Conservation (phyloP, 1,140 invertebrate genomes). For the Cecropterus lyciades region DNA sequence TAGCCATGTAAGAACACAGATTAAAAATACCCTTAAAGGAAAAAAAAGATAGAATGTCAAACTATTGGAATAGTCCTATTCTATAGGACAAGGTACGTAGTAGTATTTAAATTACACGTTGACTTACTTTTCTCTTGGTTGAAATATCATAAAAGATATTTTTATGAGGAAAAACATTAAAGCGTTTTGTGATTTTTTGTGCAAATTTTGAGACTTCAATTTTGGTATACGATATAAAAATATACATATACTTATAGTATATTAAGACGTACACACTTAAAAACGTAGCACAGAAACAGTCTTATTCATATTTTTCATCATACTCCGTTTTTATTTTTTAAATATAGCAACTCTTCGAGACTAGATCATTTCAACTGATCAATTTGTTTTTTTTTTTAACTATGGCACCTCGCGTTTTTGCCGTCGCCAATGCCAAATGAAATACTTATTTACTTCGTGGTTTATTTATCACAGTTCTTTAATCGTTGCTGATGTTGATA, state of each 20-base stretch:
- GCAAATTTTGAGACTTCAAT: conserved; percentile 6
- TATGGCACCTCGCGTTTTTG: not conserved
- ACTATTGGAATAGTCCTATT: too few relatives aligned
- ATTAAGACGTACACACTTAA: conserved; percentile 21
- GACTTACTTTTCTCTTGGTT: too few relatives aligned
- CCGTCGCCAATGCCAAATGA: not conserved
- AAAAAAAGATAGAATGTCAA: too few relatives aligned
- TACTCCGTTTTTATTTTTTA: conserved; percentile 23
- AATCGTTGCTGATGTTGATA: not conserved
- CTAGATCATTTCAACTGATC: conserved; percentile 23
- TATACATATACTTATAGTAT: conserved; percentile 5
- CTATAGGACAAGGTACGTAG: too few relatives aligned
- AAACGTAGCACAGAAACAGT: conserved; percentile 30
- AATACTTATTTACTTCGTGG: not conserved
- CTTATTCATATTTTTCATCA: conserved; percentile 33
- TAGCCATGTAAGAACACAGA: conserved; percentile 20
- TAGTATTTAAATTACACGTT: too few relatives aligned
- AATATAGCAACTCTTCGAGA: conserved; percentile 35
- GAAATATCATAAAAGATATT: not conserved
- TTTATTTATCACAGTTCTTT: conserved; percentile 20
- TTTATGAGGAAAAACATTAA: not conserved
- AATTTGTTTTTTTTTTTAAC: conserved; percentile 2
- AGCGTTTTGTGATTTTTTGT: not conserved
- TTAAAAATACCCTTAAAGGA: conserved; percentile 6
- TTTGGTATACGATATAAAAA: conserved; percentile 1